Evolutionary conservation across 2,888 invertebrate species (phyloP).

Genomic region (Autographa pulchrina): DNA sequence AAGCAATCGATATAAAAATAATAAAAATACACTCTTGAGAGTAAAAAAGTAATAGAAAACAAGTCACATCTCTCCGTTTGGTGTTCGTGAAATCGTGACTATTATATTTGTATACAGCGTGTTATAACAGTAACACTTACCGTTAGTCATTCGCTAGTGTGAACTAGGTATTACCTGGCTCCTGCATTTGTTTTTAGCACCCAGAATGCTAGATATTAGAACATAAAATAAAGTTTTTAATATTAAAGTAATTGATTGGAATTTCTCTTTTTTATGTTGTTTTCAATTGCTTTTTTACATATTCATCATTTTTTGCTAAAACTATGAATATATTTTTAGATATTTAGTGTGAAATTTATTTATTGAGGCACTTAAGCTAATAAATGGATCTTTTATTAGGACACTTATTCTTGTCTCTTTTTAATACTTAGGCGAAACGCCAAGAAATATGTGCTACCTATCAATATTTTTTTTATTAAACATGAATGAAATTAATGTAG

Average conservation of each 20-base stretch:
- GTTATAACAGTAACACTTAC: constrained; percentile 58
- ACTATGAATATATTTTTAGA: not conserved
- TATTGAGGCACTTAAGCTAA: not conserved
- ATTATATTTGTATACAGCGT: constrained; percentile 61
- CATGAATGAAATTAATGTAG: no score
- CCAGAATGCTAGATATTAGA: constrained; percentile 37
- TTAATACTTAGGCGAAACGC: no score
- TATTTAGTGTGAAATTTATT: not conserved
- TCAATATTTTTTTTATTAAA: no score
- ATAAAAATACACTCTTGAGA: constrained; percentile 32
- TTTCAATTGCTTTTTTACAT: constrained; percentile 30
- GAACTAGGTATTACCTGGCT: constrained; percentile 61
- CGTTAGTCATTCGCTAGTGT: constrained; percentile 60
- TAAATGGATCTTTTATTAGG: not conserved
- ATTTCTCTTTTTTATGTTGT: constrained; percentile 46
- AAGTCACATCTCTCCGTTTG: constrained; percentile 56
- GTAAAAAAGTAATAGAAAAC: constrained; percentile 59
- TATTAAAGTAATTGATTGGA: constrained; percentile 48
- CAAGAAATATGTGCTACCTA: no score
- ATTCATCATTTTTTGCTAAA: not conserved
- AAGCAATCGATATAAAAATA: constrained; percentile 49
- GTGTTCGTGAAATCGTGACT: constrained; percentile 53
- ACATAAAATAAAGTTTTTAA: constrained; percentile 46
- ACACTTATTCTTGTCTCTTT: not conserved
- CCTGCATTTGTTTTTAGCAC: constrained; percentile 57